Evolutionary conservation across 2,113 vertebrate genomes (phyloP).

Genomic region (Xiphophorus maculatus): DNA sequence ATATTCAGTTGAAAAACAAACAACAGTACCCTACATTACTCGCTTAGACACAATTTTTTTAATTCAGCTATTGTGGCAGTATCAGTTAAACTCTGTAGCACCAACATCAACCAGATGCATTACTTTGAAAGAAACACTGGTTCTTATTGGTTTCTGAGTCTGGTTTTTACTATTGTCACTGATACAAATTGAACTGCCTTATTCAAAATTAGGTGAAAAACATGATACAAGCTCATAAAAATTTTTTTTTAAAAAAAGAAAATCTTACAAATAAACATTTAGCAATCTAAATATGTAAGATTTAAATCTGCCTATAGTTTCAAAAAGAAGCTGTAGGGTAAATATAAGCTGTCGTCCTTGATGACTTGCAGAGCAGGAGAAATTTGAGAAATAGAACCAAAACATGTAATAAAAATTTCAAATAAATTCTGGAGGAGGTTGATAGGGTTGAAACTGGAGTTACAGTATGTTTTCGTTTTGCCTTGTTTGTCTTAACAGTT

Average conservation of each 20-base stretch:
- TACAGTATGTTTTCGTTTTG: background rate
- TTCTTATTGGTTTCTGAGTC: background rate
- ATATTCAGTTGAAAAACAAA: background rate
- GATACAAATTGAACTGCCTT: background rate
- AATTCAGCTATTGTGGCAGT: background rate
- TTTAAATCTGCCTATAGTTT: too few species aligned
- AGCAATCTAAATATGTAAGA: too few species aligned
- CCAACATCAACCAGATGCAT: background rate
- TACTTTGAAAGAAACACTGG: background rate
- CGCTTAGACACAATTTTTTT: background rate
- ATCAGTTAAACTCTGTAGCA: background rate
- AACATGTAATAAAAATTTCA: background rate
- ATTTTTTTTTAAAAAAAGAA: too few species aligned
- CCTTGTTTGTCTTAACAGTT: slow-evolving; percentile 39
- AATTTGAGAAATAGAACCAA: background rate
- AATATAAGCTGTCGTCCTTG: background rate
- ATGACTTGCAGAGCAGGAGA: background rate
- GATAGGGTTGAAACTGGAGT: background rate
- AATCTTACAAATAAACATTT: background rate
- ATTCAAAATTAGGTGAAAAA: background rate
- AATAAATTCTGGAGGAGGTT: background rate
- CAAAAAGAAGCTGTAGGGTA: background rate
- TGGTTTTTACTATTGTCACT: background rate
- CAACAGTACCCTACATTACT: background rate
- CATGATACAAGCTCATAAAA: background rate